These are phyloP conservation scores for Marmota monax DNA, from an alignment of 2,113 vertebrate species.

Conservation along the genomic window DNA sequence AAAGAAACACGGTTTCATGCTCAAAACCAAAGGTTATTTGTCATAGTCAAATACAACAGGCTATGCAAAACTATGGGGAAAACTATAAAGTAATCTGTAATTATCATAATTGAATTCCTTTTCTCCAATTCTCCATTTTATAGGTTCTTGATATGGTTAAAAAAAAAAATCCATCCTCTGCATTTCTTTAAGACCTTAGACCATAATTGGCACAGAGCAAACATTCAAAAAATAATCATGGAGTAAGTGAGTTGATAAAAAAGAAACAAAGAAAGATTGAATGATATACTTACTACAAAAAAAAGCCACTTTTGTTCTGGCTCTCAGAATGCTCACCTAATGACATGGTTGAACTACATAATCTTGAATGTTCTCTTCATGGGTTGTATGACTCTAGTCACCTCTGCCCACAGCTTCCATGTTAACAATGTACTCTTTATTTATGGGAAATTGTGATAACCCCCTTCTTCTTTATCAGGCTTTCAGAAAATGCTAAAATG, in stretches of 20 bases:
- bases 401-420: background rate
- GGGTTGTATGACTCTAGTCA: background rate
- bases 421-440: background rate
- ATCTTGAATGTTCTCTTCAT: background rate
- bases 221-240: background rate
- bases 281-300: background rate
- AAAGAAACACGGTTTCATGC: background rate
- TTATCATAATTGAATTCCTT: background rate
- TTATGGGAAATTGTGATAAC: background rate
- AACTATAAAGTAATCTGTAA: background rate
- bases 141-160: background rate
- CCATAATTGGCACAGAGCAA: background rate
- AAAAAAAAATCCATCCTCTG: background rate
- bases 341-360: background rate
- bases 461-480: background rate
- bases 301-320: background rate
- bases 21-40: background rate
- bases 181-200: background rate
- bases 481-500: constrained; percentile 30
- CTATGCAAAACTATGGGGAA: constrained; percentile 11
- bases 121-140: background rate
- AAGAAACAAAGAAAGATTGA: background rate
- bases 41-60: background rate
- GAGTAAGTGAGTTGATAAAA: background rate
- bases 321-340: background rate